A percentile compares a stretch with the other conserved stretches of the same genome.
Evolutionary conservation across 2,888 invertebrate species (phyloP).

Genomic region (Xestia c-nigrum): DNA sequence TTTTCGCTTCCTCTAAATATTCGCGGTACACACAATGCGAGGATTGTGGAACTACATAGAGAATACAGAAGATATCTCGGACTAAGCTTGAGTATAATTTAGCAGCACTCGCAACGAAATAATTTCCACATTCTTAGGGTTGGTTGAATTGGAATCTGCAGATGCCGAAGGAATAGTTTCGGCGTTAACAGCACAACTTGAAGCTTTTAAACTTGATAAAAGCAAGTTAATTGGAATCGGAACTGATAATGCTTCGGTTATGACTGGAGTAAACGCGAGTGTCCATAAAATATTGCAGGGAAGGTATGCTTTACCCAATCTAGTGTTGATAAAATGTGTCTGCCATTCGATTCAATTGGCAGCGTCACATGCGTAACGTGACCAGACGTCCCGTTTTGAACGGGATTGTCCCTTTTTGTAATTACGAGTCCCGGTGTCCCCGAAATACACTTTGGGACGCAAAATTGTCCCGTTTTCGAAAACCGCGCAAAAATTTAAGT

Average conservation of each 20-base stretch:
- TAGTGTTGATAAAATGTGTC: constrained; percentile 46
- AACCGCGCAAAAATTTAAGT: too few species aligned
- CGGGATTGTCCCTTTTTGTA: too few species aligned
- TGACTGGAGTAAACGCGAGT: constrained; percentile 51
- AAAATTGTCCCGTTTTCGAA: too few species aligned
- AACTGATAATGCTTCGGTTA: constrained; percentile 58
- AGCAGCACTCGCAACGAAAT: constrained; percentile 38
- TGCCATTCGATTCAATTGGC: constrained; percentile 54
- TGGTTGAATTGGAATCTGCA: constrained; percentile 49
- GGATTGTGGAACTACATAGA: too few species aligned
- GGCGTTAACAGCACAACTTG: constrained; percentile 35
- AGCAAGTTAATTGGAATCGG: constrained; percentile 55
- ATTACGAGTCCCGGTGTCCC: too few species aligned
- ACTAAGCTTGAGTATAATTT: too few species aligned
- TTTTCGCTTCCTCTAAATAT: too few species aligned
- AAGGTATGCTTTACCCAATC: constrained; percentile 46
- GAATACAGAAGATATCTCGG: too few species aligned
- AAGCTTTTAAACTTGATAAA: constrained; percentile 38
- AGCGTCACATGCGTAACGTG: constrained; percentile 34
- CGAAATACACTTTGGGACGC: too few species aligned
- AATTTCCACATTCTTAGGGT: constrained; percentile 48
- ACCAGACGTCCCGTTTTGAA: too few species aligned
- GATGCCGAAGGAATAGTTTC: constrained; percentile 52
- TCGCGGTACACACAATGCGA: too few species aligned
- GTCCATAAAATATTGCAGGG: constrained; percentile 50